These are phyloP conservation scores for Bryconaethiops microstoma DNA, from an alignment of 2,797 vertebrate species.

Conservation along the genomic window DNA sequence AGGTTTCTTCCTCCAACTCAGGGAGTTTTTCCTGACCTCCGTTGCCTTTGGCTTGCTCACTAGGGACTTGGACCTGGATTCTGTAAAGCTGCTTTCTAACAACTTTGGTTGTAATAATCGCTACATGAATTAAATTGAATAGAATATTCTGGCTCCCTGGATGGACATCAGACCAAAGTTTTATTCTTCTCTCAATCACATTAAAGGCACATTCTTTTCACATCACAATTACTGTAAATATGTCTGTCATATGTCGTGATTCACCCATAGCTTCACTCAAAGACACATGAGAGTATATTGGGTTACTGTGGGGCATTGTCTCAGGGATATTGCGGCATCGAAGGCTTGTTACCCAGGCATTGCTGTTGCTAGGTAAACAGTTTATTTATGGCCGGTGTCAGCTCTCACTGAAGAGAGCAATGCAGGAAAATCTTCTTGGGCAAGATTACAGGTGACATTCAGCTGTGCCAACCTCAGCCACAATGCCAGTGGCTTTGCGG, in stretches of 20 bases:
- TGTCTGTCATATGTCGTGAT: background rate
- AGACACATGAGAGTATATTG: background rate
- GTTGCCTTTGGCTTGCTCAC: too few species aligned
- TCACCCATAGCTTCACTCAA: background rate
- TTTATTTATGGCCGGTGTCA: conserved; percentile 70
- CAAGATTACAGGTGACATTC: conserved; percentile 45
- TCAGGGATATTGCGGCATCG: conserved; percentile 25
- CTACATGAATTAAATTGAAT: too few species aligned
- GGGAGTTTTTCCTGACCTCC: too few species aligned
- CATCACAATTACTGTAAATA: background rate
- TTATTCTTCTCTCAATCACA: background rate
- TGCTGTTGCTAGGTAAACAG: conserved; percentile 76
- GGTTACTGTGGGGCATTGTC: conserved; percentile 25
- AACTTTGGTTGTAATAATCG: too few species aligned
- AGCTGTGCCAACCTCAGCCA: background rate
- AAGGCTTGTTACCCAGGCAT: conserved; percentile 69
- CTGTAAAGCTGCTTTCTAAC: too few species aligned
- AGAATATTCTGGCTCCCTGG: background rate
- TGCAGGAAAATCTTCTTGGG: conserved; percentile 38
- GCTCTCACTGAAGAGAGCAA: conserved; percentile 54
- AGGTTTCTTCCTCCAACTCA: too few species aligned
- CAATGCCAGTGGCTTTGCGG: too few species aligned
- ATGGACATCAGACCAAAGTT: background rate
- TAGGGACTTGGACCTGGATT: too few species aligned
- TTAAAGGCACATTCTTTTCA: background rate